phyloP scores from a whole-genome alignment of 2,113 vertebrate genomes.

The Procavia capensis region DNA sequence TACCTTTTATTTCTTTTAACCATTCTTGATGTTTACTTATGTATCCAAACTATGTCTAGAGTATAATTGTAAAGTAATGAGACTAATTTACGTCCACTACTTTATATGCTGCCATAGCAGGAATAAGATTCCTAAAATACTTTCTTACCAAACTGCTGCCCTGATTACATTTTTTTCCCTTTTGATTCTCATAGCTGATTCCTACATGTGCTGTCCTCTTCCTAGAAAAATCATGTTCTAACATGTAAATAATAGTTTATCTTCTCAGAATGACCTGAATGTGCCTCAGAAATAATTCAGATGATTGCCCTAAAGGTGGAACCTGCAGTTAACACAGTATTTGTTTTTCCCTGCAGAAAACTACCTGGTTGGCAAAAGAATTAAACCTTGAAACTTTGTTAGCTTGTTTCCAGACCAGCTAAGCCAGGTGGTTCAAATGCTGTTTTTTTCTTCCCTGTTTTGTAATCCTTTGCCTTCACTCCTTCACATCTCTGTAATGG shows the following conservation, averaged over 20 bases:
- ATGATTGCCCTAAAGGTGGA: background rate
- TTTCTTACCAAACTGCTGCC: background rate
- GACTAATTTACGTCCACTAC: background rate
- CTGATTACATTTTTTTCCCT: background rate
- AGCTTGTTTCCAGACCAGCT: background rate
- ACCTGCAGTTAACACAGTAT: background rate
- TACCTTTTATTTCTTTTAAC: background rate
- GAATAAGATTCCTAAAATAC: background rate
- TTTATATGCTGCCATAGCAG: background rate
- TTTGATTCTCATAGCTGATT: background rate
- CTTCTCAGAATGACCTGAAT: background rate
- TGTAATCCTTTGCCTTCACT: background rate
- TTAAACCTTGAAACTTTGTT: background rate
- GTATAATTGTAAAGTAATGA: background rate
- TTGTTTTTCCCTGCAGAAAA: background rate
- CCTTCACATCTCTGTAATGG: background rate
- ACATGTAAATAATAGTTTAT: background rate
- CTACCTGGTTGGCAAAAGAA: background rate
- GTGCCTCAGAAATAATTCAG: background rate
- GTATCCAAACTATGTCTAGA: background rate
- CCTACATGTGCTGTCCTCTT: background rate
- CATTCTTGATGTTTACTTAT: background rate
- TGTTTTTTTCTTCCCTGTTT: background rate
- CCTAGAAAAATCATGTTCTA: background rate
- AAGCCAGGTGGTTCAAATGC: background rate